phyloP scores from a whole-genome alignment of 2,113 vertebrate species.

The Lophotis ruficrista region DNA sequence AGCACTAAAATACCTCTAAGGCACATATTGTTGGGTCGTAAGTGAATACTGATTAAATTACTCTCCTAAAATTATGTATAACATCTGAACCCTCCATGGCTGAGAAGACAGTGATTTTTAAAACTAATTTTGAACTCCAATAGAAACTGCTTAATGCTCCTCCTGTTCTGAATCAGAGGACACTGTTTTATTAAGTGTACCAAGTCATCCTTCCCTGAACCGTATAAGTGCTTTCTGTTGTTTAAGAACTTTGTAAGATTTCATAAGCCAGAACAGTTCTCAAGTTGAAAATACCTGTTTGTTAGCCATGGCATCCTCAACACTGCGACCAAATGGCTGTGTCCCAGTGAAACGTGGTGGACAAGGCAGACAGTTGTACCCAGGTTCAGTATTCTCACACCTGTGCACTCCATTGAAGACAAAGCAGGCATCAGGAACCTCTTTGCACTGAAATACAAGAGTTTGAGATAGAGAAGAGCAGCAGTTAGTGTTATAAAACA shows the following conservation, averaged over 20 bases:
- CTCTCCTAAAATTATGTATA: background rate
- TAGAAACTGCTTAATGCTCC: background rate
- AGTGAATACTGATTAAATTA: background rate
- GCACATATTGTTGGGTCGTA: background rate
- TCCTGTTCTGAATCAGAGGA: background rate
- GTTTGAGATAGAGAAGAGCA: background rate
- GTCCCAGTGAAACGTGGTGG: slow-evolving; percentile 89
- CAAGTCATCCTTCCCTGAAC: background rate
- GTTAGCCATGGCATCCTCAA: slow-evolving; percentile 88
- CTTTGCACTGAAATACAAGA: slow-evolving; percentile 80
- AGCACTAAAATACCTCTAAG: background rate
- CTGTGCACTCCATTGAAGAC: slow-evolving; percentile 86
- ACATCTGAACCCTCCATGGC: background rate
- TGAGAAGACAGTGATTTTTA: background rate
- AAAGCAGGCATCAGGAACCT: slow-evolving; percentile 91
- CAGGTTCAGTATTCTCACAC: slow-evolving; percentile 93
- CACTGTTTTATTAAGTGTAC: background rate
- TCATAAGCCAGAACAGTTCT: background rate
- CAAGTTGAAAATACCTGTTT: slow-evolving; percentile 85
- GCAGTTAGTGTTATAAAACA: background rate
- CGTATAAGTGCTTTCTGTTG: background rate
- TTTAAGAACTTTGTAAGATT: background rate
- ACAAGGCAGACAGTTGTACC: slow-evolving; percentile 95
- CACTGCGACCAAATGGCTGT: slow-evolving; percentile 90
- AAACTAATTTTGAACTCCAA: background rate